Conservation (phyloP, 2,113 vertebrate genomes). For the Aspidoscelis tigris region DNA sequence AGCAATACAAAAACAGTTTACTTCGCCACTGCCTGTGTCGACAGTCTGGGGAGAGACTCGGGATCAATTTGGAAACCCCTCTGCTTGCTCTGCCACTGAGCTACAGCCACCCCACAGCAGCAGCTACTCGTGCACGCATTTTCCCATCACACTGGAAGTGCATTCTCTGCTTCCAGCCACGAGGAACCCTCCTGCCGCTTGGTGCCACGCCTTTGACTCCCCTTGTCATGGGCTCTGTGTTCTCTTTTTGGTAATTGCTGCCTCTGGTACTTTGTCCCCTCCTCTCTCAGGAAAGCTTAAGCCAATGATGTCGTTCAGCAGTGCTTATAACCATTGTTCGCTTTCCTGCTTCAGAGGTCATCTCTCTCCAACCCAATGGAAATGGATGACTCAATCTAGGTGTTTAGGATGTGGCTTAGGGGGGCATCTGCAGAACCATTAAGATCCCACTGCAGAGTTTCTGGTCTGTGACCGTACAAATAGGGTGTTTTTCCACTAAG, state of each 20-base stretch:
- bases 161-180: not conserved
- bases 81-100: too few species aligned
- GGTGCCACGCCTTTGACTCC: not conserved
- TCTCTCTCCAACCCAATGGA: too few species aligned
- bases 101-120: not conserved
- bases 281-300: not conserved
- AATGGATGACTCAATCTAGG: too few species aligned
- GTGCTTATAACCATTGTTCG: not conserved
- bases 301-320: not conserved
- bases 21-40: too few species aligned
- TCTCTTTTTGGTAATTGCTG: too few species aligned
- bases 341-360: not conserved
- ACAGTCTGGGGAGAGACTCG: too few species aligned
- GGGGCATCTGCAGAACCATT: not conserved
- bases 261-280: not conserved
- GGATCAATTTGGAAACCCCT: too few species aligned
- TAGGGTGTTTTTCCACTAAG: too few species aligned
- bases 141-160: not conserved
- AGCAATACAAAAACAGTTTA: too few species aligned
- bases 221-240: too few species aligned
- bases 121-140: not conserved
- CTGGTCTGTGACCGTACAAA: not conserved
- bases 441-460: not conserved
- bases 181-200: not conserved
- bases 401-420: too few species aligned